phyloP scores from a whole-genome alignment of 2,113 vertebrate species.

The Noctilio leporinus region DNA sequence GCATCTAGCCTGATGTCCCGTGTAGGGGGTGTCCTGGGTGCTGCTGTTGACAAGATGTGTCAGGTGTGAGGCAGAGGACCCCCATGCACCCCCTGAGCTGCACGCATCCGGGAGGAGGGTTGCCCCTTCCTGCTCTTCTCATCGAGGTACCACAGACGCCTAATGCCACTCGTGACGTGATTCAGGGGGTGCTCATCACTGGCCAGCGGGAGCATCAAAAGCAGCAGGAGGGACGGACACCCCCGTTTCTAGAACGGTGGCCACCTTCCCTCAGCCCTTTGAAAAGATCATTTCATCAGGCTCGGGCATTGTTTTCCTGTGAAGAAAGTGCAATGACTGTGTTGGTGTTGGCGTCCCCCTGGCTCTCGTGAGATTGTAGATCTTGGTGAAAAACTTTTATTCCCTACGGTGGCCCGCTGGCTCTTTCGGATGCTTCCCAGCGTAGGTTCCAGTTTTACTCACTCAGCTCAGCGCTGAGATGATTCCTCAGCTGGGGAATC shows the following conservation, averaged over 20 bases:
- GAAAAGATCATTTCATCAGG: neutral
- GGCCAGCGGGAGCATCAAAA: neutral
- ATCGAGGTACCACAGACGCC: neutral
- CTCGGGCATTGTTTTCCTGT: neutral
- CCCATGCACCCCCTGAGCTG: too few relatives aligned
- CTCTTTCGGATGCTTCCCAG: neutral
- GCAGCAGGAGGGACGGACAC: neutral
- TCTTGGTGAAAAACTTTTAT: neutral
- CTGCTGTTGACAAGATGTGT: neutral
- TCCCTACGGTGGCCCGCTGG: neutral
- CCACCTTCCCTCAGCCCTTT: neutral
- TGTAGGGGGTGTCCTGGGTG: too few relatives aligned
- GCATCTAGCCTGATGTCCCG: accelerated
- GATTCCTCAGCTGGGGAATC: accelerated
- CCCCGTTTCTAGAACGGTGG: too few relatives aligned
- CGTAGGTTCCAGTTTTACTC: neutral
- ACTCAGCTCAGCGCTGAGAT: neutral
- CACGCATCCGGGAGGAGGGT: too few relatives aligned
- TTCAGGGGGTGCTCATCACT: accelerated
- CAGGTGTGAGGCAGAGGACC: neutral
- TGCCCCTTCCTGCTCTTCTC: neutral
- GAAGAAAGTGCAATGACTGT: neutral
- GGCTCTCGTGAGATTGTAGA: neutral
- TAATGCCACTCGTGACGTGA: accelerated
- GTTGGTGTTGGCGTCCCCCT: neutral